phyloP scores from a whole-genome alignment of 2,888 invertebrate species.

The Lottia scabra region DNA sequence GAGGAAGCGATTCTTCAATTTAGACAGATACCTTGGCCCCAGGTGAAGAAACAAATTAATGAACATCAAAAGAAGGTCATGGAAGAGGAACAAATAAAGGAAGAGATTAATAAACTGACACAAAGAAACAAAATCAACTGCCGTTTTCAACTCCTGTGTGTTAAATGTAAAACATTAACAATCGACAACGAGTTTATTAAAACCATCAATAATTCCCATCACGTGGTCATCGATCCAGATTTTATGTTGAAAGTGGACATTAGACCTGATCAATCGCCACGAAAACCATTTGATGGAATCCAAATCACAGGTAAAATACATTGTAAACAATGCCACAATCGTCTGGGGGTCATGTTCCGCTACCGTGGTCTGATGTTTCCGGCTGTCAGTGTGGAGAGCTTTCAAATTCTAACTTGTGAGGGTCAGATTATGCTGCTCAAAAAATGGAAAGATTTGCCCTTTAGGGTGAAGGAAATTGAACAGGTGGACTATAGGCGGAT shows the following conservation, averaged over 20 bases:
- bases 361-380: conserved; percentile 34
- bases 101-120: neutral
- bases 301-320: conserved; percentile 34
- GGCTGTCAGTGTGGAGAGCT: conserved; percentile 32
- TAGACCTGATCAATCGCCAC: conserved; percentile 14
- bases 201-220: conserved; percentile 20
- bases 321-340: conserved; percentile 36
- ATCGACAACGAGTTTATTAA: conserved; percentile 13
- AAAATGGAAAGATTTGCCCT: conserved; percentile 41
- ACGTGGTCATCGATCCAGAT: conserved; percentile 17
- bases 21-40: conserved; percentile 13
- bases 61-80: conserved; percentile 7
- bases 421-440: conserved; percentile 22
- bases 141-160: conserved; percentile 20
- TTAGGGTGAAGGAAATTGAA: conserved; percentile 27
- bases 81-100: conserved; percentile 20
- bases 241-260: conserved; percentile 25
- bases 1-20: conserved; percentile 25
- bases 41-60: conserved; percentile 5
- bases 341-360: conserved; percentile 36
- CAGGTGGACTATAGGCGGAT: conserved; percentile 9
- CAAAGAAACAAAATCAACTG: neutral
- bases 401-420: conserved; percentile 28
- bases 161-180: conserved; percentile 14
- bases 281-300: conserved; percentile 21